phyloP scores from a whole-genome alignment of 1,140 invertebrate species.

The Metaphire vulgaris region DNA sequence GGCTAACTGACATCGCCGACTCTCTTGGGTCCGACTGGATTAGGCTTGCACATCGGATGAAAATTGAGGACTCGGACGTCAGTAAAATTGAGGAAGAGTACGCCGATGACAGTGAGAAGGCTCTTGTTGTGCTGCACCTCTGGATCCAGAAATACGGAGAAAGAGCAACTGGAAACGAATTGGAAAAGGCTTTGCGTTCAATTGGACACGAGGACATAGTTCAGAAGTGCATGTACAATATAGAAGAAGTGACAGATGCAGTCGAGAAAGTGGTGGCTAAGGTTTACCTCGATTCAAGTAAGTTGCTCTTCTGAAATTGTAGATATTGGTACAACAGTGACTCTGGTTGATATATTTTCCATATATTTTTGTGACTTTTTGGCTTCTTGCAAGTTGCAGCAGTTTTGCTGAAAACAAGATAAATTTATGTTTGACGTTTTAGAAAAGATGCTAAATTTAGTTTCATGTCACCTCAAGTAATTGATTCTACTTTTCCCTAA shows the following conservation, averaged over 20 bases:
- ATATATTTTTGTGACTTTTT: too few species aligned
- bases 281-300: slow-evolving; percentile 59
- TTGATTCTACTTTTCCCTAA: too few species aligned
- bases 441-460: too few species aligned
- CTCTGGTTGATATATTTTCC: too few species aligned
- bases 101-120: slow-evolving; percentile 78
- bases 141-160: slow-evolving; percentile 69
- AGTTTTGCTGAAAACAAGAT: too few species aligned
- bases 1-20: slow-evolving; percentile 85
- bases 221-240: slow-evolving; percentile 77
- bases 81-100: slow-evolving; percentile 79
- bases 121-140: slow-evolving; percentile 82
- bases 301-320: too few species aligned
- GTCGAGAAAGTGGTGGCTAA: slow-evolving; percentile 72
- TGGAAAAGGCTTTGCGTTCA: slow-evolving; percentile 78
- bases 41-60: slow-evolving; percentile 67
- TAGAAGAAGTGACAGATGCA: slow-evolving; percentile 71
- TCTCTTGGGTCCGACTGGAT: slow-evolving; percentile 78
- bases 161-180: slow-evolving; percentile 71
- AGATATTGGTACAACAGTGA: too few species aligned
- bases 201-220: slow-evolving; percentile 89
- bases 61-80: slow-evolving; percentile 76
- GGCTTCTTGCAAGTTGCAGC: too few species aligned
- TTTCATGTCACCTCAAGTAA: too few species aligned
- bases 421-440: too few species aligned